These are phyloP conservation scores for Neodiprion lecontei DNA, from an alignment of 1,140 invertebrate genomes.

Conservation along the genomic window DNA sequence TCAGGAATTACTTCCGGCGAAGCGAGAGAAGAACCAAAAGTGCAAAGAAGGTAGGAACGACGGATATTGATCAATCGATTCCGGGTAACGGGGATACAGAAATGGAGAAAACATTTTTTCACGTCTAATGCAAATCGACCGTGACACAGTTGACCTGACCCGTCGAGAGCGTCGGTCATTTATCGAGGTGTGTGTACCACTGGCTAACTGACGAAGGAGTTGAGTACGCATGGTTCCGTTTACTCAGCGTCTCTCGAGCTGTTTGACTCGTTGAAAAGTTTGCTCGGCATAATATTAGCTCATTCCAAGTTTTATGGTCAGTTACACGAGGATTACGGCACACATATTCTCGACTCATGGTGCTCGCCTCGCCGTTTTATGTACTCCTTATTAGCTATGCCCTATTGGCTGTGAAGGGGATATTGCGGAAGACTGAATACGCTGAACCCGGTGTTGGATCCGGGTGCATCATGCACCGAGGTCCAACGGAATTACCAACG, in stretches of 20 bases:
- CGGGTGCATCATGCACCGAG: too few species aligned
- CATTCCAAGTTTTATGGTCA: not conserved
- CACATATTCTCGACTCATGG: not conserved
- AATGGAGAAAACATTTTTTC: not conserved
- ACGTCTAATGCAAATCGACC: not conserved
- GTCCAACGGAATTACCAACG: too few species aligned
- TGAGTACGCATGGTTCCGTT: not conserved
- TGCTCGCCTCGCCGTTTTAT: not conserved
- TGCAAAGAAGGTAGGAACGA: too few species aligned
- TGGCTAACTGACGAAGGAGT: not conserved
- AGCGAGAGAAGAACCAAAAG: too few species aligned
- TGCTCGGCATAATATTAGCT: conserved; percentile 5
- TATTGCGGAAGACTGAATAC: too few species aligned
- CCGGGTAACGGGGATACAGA: not conserved
- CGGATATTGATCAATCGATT: too few species aligned
- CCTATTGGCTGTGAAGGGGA: too few species aligned
- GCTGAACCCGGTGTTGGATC: too few species aligned
- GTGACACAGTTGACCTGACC: not conserved
- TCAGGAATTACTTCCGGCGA: not conserved
- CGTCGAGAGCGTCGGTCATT: conserved; percentile 32
- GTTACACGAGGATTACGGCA: not conserved
- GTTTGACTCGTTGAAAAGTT: conserved; percentile 32
- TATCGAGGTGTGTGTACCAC: conserved; percentile 22
- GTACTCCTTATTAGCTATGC: conserved; percentile 2
- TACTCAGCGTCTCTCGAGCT: conserved; percentile 32